Base-by-base conservation (phyloP, 2,888 invertebrate genomes). In the Conomelus anceps region DNA sequence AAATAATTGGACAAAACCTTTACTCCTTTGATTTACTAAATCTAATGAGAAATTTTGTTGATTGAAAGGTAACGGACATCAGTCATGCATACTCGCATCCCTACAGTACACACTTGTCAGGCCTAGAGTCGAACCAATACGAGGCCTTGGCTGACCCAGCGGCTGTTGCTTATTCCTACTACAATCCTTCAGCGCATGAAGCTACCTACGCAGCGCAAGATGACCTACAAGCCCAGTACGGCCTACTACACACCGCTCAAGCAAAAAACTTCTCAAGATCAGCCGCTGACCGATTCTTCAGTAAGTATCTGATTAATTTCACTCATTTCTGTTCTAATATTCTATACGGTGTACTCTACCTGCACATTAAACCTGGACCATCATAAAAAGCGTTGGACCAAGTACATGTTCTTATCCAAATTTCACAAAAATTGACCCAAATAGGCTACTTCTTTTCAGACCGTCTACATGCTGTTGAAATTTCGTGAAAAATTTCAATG, bases 1-100 rank as follows among this genome's bases (percentile, higher is more conserved):
- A n/a, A n/a, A n/a, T n/a, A n/a, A n/a, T n/a, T n/a, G n/a, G n/a
- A n/a, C n/a, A n/a, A n/a, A n/a, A n/a, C n/a, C n/a, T n/a, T n/a
- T n/a, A n/a, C n/a, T n/a, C n/a, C n/a, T n/a, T n/a, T n/a, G n/a
- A n/a, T n/a, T n/a, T n/a, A n/a, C n/a, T n/a, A n/a, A n/a, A n/a
- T n/a, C 63, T 63, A 63, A 63, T n/a, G 41, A 63, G 63, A 63
- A n/a, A 4, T 9, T 63, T 20, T 63, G 1, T 63, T 63, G n/a
- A n/a, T 63, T n/a, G n/a, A 63, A 34, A 63, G 63, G 63, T 63
- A n/a, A 86, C 86, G 9, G 86, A 86, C n/a, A 86, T 86, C n/a
- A 86, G 24, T n/a, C 86, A 86, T n/a, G 86, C 29, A 0, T 26
- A 86, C 29, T 85, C 85, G 24, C 86, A 86, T n/a, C 20, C 86